Evolutionary conservation across 2,888 invertebrate species (phyloP).

Genomic region (Gandaritis pyraliata): DNA sequence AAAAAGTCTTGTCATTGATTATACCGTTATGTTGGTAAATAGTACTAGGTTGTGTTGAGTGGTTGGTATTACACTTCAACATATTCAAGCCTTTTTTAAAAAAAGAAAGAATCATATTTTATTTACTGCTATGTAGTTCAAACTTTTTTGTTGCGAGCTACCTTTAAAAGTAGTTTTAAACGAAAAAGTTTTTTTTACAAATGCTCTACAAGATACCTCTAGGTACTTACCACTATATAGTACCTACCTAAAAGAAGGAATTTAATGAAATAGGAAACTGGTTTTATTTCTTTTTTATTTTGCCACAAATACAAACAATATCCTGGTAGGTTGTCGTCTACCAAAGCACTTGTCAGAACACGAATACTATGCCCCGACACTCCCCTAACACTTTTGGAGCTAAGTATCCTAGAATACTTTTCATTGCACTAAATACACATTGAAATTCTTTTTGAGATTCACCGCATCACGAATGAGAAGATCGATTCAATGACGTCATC

Average conservation of each 20-base stretch:
- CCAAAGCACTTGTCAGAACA: constrained; percentile 11
- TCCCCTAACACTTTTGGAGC: not conserved
- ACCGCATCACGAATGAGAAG: constrained; percentile 79
- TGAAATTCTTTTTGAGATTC: constrained; percentile 45
- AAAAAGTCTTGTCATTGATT: constrained; percentile 4
- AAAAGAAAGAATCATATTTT: not conserved
- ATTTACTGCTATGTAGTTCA: no score
- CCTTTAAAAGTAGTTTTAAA: no score
- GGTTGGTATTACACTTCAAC: not conserved
- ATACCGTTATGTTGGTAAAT: constrained; percentile 7
- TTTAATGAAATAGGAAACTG: constrained; percentile 4
- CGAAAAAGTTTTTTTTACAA: no score
- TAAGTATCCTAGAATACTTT: constrained; percentile 3
- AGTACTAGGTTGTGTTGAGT: not conserved
- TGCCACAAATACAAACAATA: constrained; percentile 6
- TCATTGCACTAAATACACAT: constrained; percentile 33
- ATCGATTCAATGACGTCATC: constrained; percentile 79
- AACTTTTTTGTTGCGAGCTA: no score
- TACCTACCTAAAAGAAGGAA: no score
- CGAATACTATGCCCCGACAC: constrained; percentile 2
- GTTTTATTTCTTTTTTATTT: constrained; percentile 5
- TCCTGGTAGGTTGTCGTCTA: constrained; percentile 8
- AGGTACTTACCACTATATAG: no score
- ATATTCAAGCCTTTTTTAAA: not conserved
- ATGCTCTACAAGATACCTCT: no score